phyloP scores from a whole-genome alignment of 2,113 vertebrate genomes.

The Climacteris rufus region DNA sequence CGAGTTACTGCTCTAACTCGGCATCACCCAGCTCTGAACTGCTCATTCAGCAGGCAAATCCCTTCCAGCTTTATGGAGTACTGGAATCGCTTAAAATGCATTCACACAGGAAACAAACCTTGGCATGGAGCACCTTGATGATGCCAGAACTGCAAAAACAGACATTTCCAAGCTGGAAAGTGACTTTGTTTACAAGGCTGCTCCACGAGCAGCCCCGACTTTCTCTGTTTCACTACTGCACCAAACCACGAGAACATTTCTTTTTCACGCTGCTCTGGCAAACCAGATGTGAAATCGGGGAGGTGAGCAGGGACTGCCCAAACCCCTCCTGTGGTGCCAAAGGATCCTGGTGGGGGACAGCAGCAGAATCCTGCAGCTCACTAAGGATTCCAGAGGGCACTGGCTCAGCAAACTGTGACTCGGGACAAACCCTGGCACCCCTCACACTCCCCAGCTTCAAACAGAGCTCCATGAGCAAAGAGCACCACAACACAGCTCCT shows the following conservation, averaged over 20 bases:
- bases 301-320: background rate
- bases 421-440: background rate
- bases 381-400: background rate
- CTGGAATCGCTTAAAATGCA: background rate
- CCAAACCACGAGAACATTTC: background rate
- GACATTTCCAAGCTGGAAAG: background rate
- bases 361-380: background rate
- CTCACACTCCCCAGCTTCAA: rapidly evolving
- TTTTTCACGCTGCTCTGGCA: background rate
- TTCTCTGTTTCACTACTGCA: background rate
- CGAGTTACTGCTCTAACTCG: background rate
- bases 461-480: background rate
- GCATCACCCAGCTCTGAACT: background rate
- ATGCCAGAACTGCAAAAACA: background rate
- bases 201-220: background rate
- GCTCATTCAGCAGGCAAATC: background rate
- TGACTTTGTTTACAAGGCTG: background rate
- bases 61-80: background rate
- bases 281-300: rapidly evolving
- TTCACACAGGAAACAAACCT: background rate
- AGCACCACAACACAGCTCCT: rapidly evolving
- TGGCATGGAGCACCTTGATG: background rate
- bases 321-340: rapidly evolving
- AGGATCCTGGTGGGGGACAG: background rate
- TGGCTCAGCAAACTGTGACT: rapidly evolving